Conservation (phyloP, 2,797 vertebrate genomes). For the Sebastes trivittatus region DNA sequence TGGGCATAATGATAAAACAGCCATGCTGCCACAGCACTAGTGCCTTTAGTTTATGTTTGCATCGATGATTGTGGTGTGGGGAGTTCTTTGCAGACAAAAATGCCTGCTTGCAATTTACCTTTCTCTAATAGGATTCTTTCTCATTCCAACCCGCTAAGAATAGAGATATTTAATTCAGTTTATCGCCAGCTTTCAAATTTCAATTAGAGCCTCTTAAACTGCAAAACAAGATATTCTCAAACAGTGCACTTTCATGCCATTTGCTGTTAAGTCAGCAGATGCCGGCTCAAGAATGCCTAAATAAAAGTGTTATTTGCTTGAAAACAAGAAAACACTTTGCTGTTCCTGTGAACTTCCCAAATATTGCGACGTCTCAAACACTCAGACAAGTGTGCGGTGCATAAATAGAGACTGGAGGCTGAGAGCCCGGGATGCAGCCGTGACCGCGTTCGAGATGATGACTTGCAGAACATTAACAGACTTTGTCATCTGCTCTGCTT, state of each 20-base stretch:
- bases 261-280: slow-evolving; percentile 68
- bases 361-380: neutral
- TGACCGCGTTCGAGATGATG: slow-evolving; percentile 1
- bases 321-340: slow-evolving; percentile 2
- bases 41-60: neutral
- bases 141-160: slow-evolving; percentile 47
- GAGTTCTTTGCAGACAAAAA: slow-evolving; percentile 11
- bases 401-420: slow-evolving; percentile 13
- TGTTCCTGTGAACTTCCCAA: slow-evolving; percentile 7
- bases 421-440: neutral
- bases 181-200: slow-evolving; percentile 57
- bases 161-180: slow-evolving; percentile 54
- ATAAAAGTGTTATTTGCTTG: slow-evolving; percentile 38
- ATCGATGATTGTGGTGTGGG: neutral
- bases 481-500: slow-evolving; percentile 31
- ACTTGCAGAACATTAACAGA: slow-evolving; percentile 22
- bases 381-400: slow-evolving; percentile 2
- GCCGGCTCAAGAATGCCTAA: slow-evolving; percentile 40
- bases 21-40: neutral
- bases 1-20: neutral
- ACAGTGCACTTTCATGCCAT: slow-evolving; percentile 41
- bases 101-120: slow-evolving; percentile 31
- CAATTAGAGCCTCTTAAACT: slow-evolving; percentile 68
- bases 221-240: slow-evolving; percentile 52
- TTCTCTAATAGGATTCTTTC: slow-evolving; percentile 44